Base-by-base conservation (phyloP, 2,888 invertebrate species). In the Platycnemis pennipes region DNA sequence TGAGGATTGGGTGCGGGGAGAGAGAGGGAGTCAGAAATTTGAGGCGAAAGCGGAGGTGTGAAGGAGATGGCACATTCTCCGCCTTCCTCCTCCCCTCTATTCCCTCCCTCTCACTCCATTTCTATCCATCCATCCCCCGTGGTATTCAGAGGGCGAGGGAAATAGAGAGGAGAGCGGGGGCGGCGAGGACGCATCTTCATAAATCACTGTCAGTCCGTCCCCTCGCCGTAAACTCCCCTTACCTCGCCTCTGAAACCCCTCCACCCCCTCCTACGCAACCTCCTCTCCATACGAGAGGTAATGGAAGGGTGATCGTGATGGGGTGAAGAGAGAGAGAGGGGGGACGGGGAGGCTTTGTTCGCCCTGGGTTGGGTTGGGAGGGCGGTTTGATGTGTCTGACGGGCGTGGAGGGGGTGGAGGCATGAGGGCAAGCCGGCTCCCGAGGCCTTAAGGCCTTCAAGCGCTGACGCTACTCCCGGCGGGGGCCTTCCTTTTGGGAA, bases 161-260 rank as follows among this genome's bases (percentile, higher is more conserved):
- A 63, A 42, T 26, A 46, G 49, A 26, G 56, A 91, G 37, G 56
- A 37, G 13, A n/a, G 37, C 11, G 22, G 26, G 44, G 46, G 87
- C 5, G 45, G 44, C 37, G 88, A 91, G 91, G 63, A 91, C 91
- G 91, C 91, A 91, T 91, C 91, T 91, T 91, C 91, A 91, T 91
- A 91, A 91, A 91, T 91, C 91, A 91, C 91, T 91, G 91, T 91
- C 91, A 91, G 56, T 91, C 91, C 42, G 56, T 53, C 63, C 89
- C 86, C 7, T 7, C 63, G 22, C 26, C 77, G 26, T 37, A 22
- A 37, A 13, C 77, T 77, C 77, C 7, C 4, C 77, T 49, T 49
- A 11, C 49, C 49, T 3, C 49, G 13, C 49, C 49, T 2, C 49
- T 19, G 13, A 26, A 49, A 63, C 63, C 7, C 31, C 37, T 31